Evolutionary conservation across 2,888 invertebrate genomes (phyloP), one percentile per base, ranked within the genome.

Genomic region (Caenorhabditis sp.): DNA sequence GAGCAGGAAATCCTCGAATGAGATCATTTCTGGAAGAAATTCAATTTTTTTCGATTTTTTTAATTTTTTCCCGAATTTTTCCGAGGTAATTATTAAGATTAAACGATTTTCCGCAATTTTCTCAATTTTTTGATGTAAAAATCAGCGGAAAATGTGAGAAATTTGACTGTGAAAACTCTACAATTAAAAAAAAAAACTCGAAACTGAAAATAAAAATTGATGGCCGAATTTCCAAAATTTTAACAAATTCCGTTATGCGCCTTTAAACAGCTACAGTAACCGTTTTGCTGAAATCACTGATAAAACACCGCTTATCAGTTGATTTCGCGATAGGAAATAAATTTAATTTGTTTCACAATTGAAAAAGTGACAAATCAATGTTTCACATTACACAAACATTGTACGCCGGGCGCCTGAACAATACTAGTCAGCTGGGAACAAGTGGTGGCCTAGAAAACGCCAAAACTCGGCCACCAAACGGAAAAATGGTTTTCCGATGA

Each of bases 1-100:
- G 18, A 83, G 62, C 9, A 80, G 72, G 40, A 83, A 83, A 51
- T 80, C 80, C 62, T 83, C 83, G 61, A 80, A 79, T 15, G 80
- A 83, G n/a, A 83, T 83, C 82, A 79, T 78, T 32, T 26, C 50
- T 40, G 22, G 22, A 22, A 62, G 62, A 40, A 44, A 32, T 53
- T 53, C n/a, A 47, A 44, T 2, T 37, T 24, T 47, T 20, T 40
- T 37, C 24, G 28, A 26, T n/a, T 47, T 62, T 62, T 13, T 24
- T 13, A 22, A 13, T 62, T 26, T 62, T 47, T 51, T 26, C 9
- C 15, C 13, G 40, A 13, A 2, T 40, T 40, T 40, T 40, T 6
- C 9, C 6, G 11, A 13, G 40, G 13, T 13, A 40, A 11, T 40
- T 13, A 40, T 8, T 40, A 32, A 53, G 55, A 55, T 11, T 40